Evolutionary conservation across 2,113 vertebrate species (phyloP).

Genomic region (Calonectris borealis): DNA sequence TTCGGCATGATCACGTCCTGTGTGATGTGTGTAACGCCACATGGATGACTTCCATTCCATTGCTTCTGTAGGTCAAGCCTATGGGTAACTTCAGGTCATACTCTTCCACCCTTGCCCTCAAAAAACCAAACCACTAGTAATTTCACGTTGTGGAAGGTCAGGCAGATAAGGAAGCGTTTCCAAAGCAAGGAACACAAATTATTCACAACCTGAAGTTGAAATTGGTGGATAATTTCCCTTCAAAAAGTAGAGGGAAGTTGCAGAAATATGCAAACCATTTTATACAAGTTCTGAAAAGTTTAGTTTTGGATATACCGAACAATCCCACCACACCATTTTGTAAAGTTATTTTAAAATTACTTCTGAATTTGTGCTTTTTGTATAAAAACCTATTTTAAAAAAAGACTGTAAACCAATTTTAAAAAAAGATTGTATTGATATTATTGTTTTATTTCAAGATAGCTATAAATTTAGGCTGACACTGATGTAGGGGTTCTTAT

Average conservation of each 20-base stretch:
- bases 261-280: not conserved
- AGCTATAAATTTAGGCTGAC: not conserved
- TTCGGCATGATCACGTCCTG: accelerated
- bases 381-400: not conserved
- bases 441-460: not conserved
- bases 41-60: not conserved
- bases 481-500: not conserved
- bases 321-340: not conserved
- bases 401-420: not conserved
- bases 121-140: not conserved
- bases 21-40: not conserved
- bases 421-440: not conserved
- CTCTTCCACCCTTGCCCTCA: not conserved
- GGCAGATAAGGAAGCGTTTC: not conserved
- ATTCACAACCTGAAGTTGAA: not conserved
- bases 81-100: not conserved
- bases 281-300: not conserved
- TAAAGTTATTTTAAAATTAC: not conserved
- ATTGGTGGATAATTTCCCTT: not conserved
- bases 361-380: not conserved
- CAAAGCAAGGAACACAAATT: not conserved
- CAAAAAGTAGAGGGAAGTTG: not conserved
- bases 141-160: not conserved
- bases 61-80: not conserved
- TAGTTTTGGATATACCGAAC: not conserved